A percentile compares a stretch with the other conserved stretches of the same genome.
Conservation (phyloP, 2,797 vertebrate species). For the Jordanella pulchra region DNA sequence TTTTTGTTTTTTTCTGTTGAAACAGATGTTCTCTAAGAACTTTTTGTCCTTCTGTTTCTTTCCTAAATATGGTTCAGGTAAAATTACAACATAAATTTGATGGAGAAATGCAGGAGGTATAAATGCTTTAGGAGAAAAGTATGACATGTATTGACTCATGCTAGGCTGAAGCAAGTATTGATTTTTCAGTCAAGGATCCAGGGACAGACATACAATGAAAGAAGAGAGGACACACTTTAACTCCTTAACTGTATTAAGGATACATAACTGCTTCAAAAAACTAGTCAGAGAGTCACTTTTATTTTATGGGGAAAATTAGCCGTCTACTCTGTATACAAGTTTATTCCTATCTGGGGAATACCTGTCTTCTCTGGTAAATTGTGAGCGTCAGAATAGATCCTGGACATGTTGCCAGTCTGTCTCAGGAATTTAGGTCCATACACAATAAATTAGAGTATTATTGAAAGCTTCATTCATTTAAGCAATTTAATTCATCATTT, state of each 20-base stretch:
- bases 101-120: slow-evolving; percentile 48
- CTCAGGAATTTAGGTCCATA: background rate
- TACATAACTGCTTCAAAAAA: slow-evolving; percentile 28
- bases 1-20: background rate
- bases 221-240: slow-evolving; percentile 39
- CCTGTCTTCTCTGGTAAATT: background rate
- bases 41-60: slow-evolving; percentile 1
- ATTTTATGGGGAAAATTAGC: slow-evolving; percentile 4
- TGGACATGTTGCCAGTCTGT: background rate
- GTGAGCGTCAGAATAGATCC: background rate
- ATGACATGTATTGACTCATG: slow-evolving; percentile 74
- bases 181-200: slow-evolving; percentile 66
- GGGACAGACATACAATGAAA: slow-evolving; percentile 39
- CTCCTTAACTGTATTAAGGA: slow-evolving; percentile 32
- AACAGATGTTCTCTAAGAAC: background rate
- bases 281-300: slow-evolving; percentile 13
- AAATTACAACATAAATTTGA: slow-evolving; percentile 18
- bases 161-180: slow-evolving; percentile 67
- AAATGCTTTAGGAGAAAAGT: slow-evolving; percentile 56
- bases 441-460: background rate
- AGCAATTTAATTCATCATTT: background rate
- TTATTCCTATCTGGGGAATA: too few species aligned
- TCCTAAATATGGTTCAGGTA: slow-evolving; percentile 2
- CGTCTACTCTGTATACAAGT: background rate
- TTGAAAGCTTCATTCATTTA: background rate